Conservation (phyloP, 2,113 vertebrate species). For the Zingel zingel region DNA sequence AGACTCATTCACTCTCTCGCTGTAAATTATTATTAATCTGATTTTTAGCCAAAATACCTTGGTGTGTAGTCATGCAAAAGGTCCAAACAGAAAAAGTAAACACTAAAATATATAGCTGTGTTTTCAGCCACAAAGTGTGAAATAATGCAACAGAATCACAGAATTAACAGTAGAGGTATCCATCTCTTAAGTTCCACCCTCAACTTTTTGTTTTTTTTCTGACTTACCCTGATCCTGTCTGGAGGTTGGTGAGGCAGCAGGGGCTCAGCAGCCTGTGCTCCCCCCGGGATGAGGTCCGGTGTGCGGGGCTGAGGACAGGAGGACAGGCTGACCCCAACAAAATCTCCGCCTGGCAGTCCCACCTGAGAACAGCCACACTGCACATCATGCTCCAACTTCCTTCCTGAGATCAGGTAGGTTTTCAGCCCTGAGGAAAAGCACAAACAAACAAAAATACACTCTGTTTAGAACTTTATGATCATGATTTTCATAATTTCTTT, state of each 20-base stretch:
- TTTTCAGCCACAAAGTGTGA: background rate
- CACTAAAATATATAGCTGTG: background rate
- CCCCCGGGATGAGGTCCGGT: conserved; percentile 75
- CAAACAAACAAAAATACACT: conserved; percentile 34
- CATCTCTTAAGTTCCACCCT: background rate
- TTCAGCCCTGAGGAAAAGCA: conserved; percentile 87
- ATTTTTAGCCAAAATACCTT: background rate
- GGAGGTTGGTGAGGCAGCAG: conserved; percentile 51
- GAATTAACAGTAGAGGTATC: background rate
- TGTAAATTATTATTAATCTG: background rate
- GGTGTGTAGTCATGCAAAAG: background rate
- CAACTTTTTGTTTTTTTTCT: background rate
- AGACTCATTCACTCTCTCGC: background rate
- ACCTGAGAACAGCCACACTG: conserved; percentile 88
- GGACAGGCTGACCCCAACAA: conserved; percentile 59
- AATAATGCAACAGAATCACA: background rate
- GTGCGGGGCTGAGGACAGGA: conserved; percentile 79
- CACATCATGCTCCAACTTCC: conserved; percentile 85
- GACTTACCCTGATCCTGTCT: conserved; percentile 61
- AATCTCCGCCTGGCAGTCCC: conserved; percentile 81
- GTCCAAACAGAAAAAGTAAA: background rate
- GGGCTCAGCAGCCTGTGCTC: conserved; percentile 59
- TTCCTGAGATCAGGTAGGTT: conserved; percentile 96
- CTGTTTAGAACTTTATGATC: background rate
- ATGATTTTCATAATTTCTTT: background rate